Evolutionary conservation across 2,113 vertebrate species (phyloP).

Genomic region (Rhea americana): DNA sequence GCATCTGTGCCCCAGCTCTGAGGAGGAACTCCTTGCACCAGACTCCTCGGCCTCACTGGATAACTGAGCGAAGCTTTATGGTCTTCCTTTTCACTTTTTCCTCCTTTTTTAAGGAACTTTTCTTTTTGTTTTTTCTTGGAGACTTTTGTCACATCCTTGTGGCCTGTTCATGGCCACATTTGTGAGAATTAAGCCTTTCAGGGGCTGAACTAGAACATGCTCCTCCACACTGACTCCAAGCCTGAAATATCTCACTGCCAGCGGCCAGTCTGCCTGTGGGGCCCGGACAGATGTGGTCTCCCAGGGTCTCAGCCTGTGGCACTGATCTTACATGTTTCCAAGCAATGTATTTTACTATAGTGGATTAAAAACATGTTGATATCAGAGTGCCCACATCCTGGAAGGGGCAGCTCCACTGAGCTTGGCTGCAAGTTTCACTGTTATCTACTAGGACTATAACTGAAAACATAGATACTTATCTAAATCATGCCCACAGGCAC

Average conservation of each 20-base stretch:
- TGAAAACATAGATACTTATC: background rate
- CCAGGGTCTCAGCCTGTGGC: background rate
- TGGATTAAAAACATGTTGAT: background rate
- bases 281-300: background rate
- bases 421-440: background rate
- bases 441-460: background rate
- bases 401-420: background rate
- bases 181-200: background rate
- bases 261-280: rapidly evolving
- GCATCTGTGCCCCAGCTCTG: rapidly evolving
- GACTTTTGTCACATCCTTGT: background rate
- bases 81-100: background rate
- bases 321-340: background rate
- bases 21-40: background rate
- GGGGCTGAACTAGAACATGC: background rate
- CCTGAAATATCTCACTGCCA: background rate
- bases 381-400: background rate
- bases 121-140: background rate
- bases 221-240: background rate
- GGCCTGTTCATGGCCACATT: background rate
- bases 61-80: background rate
- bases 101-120: background rate
- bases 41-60: background rate
- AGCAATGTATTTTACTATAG: background rate
- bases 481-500: background rate